phyloP scores from a whole-genome alignment of 2,888 invertebrate species.

The Buathra laborator region DNA sequence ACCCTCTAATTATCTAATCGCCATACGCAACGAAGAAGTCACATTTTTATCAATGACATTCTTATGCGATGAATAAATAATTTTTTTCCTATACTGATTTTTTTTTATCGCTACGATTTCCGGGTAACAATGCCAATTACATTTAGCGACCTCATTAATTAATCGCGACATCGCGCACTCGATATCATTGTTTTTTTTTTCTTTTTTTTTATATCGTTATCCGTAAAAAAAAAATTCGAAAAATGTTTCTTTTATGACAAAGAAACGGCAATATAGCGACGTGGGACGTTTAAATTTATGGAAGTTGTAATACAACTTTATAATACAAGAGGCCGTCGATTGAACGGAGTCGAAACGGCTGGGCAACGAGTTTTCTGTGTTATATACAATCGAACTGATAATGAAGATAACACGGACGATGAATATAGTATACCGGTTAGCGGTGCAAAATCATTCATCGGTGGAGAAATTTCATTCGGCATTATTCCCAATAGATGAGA shows the following conservation, averaged over 20 bases:
- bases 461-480: constrained; percentile 38
- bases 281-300: constrained; percentile 62
- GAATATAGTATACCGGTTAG: background rate
- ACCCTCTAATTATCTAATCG: constrained; percentile 61
- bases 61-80: constrained; percentile 11
- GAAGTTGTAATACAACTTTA: background rate
- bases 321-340: background rate
- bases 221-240: background rate
- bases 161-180: background rate
- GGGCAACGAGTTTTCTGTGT: background rate
- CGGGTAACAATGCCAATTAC: constrained; percentile 34
- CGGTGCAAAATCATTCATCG: background rate
- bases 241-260: background rate
- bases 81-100: constrained; percentile 40
- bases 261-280: constrained; percentile 37
- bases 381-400: constrained; percentile 63
- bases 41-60: constrained; percentile 45
- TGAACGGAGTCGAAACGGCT: background rate
- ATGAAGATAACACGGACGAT: constrained; percentile 63
- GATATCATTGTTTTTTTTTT: background rate
- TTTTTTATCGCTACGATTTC: constrained; percentile 10
- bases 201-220: background rate
- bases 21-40: constrained; percentile 28
- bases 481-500: constrained; percentile 1
- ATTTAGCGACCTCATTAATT: constrained; percentile 19